Evolutionary conservation across 2,888 invertebrate species (phyloP).

Genomic region (Caenorhabditis virilis): DNA sequence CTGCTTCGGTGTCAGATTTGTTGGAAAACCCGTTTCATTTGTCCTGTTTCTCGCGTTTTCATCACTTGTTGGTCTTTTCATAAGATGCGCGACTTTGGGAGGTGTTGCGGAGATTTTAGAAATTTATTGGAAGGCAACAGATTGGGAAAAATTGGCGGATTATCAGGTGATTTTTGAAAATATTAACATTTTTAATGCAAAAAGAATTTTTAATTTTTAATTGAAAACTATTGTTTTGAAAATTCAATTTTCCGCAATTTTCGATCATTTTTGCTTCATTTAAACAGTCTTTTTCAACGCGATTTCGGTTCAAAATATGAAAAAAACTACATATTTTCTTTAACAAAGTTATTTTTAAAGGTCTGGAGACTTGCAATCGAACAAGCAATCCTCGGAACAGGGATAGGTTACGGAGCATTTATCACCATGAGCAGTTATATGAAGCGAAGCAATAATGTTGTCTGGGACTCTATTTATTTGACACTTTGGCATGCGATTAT

Average conservation of each 20-base stretch:
- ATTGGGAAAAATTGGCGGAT: constrained; percentile 64
- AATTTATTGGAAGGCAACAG: constrained; percentile 55
- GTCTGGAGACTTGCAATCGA: constrained; percentile 65
- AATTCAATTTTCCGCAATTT: no score
- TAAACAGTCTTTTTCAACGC: no score
- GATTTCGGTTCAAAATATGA: no score
- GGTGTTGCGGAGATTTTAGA: constrained; percentile 58
- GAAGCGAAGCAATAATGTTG: constrained; percentile 67
- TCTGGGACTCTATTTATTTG: constrained; percentile 62
- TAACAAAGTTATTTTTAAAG: no score
- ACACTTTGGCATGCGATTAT: constrained; percentile 53
- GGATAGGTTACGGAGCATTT: constrained; percentile 68
- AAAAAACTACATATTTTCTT: no score
- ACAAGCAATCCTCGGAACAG: constrained; percentile 65
- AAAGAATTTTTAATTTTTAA: no score
- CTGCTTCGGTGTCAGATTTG: constrained; percentile 67
- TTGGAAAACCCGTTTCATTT: constrained; percentile 62
- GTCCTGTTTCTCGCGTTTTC: constrained; percentile 33
- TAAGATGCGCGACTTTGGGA: constrained; percentile 49
- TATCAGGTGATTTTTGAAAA: no score
- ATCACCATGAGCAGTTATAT: constrained; percentile 68
- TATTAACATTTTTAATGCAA: no score
- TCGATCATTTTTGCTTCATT: no score
- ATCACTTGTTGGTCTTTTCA: constrained; percentile 41
- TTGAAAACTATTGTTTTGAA: no score